Evolutionary conservation across 2,797 vertebrate species (phyloP).

Genomic region (Rhabdomys pumilio): DNA sequence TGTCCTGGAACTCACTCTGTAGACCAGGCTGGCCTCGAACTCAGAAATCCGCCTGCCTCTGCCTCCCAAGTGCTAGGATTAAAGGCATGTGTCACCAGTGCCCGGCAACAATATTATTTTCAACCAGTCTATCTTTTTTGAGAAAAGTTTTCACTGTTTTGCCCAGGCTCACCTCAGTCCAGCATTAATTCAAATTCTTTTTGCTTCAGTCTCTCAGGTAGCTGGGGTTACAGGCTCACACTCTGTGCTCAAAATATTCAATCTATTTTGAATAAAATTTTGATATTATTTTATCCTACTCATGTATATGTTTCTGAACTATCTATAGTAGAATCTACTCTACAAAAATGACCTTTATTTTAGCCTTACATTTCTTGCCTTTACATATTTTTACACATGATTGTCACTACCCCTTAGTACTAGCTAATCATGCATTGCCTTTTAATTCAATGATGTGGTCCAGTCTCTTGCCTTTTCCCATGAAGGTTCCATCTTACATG

Average conservation of each 20-base stretch:
- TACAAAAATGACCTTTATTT: neutral
- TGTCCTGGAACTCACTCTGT: too few relatives aligned
- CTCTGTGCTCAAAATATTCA: neutral
- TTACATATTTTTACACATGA: neutral
- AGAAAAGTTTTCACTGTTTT: neutral
- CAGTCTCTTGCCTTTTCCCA: neutral
- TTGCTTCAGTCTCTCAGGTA: neutral
- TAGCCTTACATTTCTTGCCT: neutral
- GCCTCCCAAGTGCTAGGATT: too few relatives aligned
- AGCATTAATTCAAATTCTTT: neutral
- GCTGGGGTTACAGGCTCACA: neutral
- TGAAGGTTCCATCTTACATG: neutral
- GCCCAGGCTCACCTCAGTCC: neutral
- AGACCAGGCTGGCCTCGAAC: too few relatives aligned
- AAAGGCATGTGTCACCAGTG: too few relatives aligned
- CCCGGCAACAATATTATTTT: neutral
- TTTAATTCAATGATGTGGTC: neutral
- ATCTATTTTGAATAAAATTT: conserved; percentile 18
- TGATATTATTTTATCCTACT: neutral
- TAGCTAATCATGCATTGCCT: neutral
- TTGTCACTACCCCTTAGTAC: neutral
- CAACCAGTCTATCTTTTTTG: neutral
- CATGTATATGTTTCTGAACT: neutral
- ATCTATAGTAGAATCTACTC: neutral
- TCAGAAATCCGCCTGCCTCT: too few relatives aligned